Percentiles rank a stretch among this genome's conserved stretches.
Evolutionary conservation across 2,888 invertebrate species (phyloP).

Genomic region (Diplolepis rosae): DNA sequence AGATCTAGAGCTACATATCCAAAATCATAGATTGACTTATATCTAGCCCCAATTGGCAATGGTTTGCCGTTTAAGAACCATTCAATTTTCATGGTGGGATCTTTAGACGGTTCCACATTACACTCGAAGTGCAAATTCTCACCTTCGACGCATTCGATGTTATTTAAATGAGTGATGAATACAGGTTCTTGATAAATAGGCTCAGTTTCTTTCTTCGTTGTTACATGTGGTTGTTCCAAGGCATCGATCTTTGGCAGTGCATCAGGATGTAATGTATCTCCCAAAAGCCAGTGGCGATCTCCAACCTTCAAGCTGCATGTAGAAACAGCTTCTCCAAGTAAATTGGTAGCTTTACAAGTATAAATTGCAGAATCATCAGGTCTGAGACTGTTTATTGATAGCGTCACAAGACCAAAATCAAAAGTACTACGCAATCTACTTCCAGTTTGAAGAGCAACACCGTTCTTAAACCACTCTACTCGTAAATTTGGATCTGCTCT

Average conservation of each 20-base stretch:
- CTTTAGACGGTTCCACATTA: conserved; percentile 92
- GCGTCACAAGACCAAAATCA: conserved; percentile 96
- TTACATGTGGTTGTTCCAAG: conserved; percentile 86
- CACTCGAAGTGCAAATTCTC: conserved; percentile 94
- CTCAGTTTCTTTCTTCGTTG: conserved; percentile 82
- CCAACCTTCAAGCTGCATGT: conserved; percentile 92
- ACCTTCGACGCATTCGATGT: conserved; percentile 90
- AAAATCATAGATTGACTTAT: conserved; percentile 95
- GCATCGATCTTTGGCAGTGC: conserved; percentile 90
- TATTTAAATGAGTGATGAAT: conserved; percentile 92
- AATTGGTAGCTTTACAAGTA: conserved; percentile 94
- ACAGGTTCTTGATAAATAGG: conserved; percentile 89
- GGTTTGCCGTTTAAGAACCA: conserved; percentile 97
- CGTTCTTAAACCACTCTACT: conserved; percentile 95
- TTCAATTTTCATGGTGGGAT: conserved; percentile 92
- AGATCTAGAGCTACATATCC: conserved; percentile 95
- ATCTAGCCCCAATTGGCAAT: conserved; percentile 90
- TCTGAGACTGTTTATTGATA: conserved; percentile 90
- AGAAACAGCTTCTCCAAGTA: conserved; percentile 95
- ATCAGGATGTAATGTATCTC: conserved; percentile 91
- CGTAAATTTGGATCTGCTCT: conserved; percentile 90
- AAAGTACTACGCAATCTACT: conserved; percentile 94
- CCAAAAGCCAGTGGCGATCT: conserved; percentile 91
- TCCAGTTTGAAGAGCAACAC: conserved; percentile 88
- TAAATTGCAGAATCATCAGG: conserved; percentile 96